Evolutionary conservation across 2,113 vertebrate genomes (phyloP).

Genomic region (Neoarius graeffei): DNA sequence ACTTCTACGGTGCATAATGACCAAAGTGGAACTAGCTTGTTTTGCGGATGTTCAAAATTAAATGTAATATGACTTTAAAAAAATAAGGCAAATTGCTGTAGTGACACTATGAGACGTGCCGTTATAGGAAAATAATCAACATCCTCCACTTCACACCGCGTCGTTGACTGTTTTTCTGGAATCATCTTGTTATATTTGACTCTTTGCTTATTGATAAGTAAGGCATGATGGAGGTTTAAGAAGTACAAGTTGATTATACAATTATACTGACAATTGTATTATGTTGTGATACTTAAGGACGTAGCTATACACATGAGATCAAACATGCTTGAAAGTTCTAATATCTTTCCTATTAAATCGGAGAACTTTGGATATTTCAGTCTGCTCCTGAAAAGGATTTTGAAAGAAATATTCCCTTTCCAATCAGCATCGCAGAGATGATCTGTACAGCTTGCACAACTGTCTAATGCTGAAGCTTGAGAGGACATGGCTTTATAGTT

Average conservation of each 20-base stretch:
- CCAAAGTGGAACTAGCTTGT: too few relatives aligned
- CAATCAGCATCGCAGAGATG: not conserved
- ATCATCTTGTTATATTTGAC: not conserved
- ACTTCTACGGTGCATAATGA: too few relatives aligned
- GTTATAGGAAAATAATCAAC: not conserved
- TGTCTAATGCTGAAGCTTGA: not conserved
- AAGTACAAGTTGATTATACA: not conserved
- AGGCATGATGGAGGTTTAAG: not conserved
- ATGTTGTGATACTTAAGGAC: not conserved
- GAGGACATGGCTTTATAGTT: not conserved
- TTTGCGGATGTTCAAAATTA: too few relatives aligned
- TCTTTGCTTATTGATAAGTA: not conserved
- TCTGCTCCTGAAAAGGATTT: not conserved
- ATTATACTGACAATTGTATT: not conserved
- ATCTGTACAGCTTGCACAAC: not conserved
- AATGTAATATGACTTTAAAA: too few relatives aligned
- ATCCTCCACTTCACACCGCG: not conserved
- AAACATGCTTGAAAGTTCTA: not conserved
- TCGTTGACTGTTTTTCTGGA: not conserved
- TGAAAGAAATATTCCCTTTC: not conserved
- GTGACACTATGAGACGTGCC: not conserved
- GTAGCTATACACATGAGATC: too few relatives aligned
- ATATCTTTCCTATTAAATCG: not conserved
- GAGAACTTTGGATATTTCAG: not conserved
- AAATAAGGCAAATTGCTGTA: not conserved